Percentiles rank a stretch among this genome's conserved stretches.
phyloP scores from a whole-genome alignment of 2,113 vertebrate genomes.

The Montifringilla adamsi region DNA sequence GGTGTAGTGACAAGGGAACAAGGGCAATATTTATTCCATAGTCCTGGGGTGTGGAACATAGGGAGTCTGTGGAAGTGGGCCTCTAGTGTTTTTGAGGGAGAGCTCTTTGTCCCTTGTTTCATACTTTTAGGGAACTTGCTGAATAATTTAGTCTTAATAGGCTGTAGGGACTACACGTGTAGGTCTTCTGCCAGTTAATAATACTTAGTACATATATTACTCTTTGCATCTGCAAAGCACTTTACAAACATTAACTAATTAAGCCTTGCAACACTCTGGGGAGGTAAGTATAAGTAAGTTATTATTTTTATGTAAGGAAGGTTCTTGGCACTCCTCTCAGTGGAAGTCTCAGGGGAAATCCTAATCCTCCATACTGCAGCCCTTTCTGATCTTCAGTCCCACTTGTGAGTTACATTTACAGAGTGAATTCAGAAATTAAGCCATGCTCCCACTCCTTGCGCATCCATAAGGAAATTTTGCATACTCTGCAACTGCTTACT shows the following conservation, averaged over 20 bases:
- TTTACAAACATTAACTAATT: slow-evolving; percentile 63
- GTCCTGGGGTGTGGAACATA: neutral
- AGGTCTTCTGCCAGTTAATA: slow-evolving; percentile 31
- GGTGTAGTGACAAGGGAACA: neutral
- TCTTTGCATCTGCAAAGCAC: slow-evolving; percentile 34
- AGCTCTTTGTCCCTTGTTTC: neutral
- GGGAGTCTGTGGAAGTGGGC: neutral
- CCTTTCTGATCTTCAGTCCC: neutral
- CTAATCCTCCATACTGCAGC: neutral
- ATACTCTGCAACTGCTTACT: neutral
- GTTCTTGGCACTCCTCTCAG: neutral
- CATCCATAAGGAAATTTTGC: neutral
- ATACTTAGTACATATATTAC: neutral
- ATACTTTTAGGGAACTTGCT: neutral
- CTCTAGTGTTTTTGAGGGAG: neutral
- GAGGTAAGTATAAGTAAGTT: slow-evolving; percentile 45
- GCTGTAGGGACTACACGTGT: neutral
- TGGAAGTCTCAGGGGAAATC: neutral
- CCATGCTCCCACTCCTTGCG: fast-evolving
- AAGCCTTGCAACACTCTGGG: slow-evolving; percentile 36
- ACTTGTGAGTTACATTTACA: neutral
- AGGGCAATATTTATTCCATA: neutral
- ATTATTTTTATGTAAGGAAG: slow-evolving; percentile 37
- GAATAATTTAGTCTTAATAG: neutral
- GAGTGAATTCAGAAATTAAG: neutral